These are phyloP conservation scores for Ecliptopera silaceata DNA, from an alignment of 2,888 invertebrate species.

Conservation along the genomic window DNA sequence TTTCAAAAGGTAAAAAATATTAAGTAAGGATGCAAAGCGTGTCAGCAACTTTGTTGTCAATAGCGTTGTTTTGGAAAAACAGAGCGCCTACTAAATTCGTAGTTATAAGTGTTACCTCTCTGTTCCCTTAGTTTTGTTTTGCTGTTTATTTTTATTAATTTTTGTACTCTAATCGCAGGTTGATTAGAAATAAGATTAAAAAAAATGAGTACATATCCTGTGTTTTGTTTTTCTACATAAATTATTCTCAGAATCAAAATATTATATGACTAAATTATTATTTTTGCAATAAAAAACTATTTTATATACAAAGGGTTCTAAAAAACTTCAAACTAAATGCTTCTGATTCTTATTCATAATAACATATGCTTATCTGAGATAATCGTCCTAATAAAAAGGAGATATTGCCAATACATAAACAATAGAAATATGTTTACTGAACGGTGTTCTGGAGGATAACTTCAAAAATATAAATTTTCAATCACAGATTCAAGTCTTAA, in stretches of 20 bases:
- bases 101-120: constrained; percentile 20
- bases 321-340: too few species aligned
- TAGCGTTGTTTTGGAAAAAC: constrained; percentile 15
- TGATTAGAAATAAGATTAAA: constrained; percentile 16
- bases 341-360: too few species aligned
- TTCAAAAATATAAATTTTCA: too few species aligned
- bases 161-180: constrained; percentile 8
- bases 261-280: too few species aligned
- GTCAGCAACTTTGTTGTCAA: background rate
- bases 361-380: too few species aligned
- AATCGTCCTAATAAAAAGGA: too few species aligned
- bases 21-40: background rate
- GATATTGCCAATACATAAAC: too few species aligned
- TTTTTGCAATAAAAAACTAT: too few species aligned
- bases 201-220: constrained; percentile 7
- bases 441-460: too few species aligned
- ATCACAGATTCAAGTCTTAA: too few species aligned
- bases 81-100: constrained; percentile 3
- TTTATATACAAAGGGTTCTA: too few species aligned
- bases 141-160: constrained; percentile 16
- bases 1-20: constrained; percentile 25
- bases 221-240: constrained; percentile 13
- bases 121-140: constrained; percentile 22
- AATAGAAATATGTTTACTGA: too few species aligned
- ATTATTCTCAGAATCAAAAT: background rate